A percentile compares a stretch with the other conserved stretches of the same genome.
phyloP scores from a whole-genome alignment of 2,797 vertebrate genomes.

The Tiaroga cobitis region DNA sequence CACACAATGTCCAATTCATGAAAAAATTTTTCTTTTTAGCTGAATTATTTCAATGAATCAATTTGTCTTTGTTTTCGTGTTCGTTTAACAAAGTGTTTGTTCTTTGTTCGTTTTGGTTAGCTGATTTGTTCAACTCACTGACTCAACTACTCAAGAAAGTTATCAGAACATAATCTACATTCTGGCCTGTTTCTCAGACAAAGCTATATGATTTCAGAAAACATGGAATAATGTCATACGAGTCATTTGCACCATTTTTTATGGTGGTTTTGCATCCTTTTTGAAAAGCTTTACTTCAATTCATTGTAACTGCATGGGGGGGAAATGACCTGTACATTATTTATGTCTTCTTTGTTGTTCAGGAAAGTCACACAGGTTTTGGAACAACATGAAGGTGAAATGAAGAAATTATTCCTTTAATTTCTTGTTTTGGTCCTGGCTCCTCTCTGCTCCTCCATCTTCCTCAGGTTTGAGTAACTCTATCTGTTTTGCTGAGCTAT shows the following conservation, averaged over 20 bases:
- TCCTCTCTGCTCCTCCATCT: constrained; percentile 1
- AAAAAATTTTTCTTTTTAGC: background rate
- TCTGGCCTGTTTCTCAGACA: background rate
- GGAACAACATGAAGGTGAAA: background rate
- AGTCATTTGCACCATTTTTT: background rate
- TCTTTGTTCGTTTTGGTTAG: too few species aligned
- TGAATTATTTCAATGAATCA: background rate
- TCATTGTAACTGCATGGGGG: background rate
- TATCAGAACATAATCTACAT: background rate
- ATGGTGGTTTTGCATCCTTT: background rate
- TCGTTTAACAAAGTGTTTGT: background rate
- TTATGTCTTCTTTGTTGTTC: background rate
- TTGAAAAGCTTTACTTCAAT: background rate
- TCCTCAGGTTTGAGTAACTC: constrained; percentile 55
- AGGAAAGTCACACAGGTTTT: constrained; percentile 1
- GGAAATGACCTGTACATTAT: too few species aligned
- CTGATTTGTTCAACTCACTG: background rate
- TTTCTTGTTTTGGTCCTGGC: constrained; percentile 5
- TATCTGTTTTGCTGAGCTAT: constrained; percentile 61
- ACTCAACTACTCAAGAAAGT: background rate
- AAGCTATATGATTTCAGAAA: background rate
- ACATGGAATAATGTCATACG: background rate
- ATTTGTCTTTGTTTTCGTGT: background rate
- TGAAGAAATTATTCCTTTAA: background rate
- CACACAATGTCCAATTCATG: background rate